These are phyloP conservation scores for Parthenolecanium corni DNA, from an alignment of 2,888 invertebrate species.

Conservation along the genomic window DNA sequence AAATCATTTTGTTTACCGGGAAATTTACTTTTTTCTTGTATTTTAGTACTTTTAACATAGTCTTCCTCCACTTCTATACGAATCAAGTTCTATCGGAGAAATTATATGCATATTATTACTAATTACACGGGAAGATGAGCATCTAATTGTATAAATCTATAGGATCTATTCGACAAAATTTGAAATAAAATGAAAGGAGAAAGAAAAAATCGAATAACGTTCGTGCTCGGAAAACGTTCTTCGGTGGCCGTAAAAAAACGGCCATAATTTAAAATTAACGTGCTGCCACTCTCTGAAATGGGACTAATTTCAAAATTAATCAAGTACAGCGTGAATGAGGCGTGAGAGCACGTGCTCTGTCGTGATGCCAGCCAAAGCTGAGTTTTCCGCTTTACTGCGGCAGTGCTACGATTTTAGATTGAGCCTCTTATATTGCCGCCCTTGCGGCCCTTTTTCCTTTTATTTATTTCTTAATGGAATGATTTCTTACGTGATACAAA, in stretches of 20 bases:
- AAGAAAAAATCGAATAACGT: too few relatives aligned
- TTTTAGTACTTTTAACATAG: too few relatives aligned
- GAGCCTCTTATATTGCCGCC: neutral
- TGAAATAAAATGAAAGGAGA: too few relatives aligned
- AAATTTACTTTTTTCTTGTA: too few relatives aligned
- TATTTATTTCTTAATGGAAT: neutral
- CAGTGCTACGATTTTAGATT: neutral
- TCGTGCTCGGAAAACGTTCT: neutral
- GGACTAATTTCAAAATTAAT: constrained; percentile 24
- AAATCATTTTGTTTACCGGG: too few relatives aligned
- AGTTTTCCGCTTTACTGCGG: neutral
- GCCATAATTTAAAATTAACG: constrained; percentile 17
- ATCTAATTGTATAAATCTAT: too few relatives aligned
- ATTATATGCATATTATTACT: too few relatives aligned
- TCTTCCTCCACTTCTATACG: too few relatives aligned
- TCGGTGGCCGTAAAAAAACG: neutral
- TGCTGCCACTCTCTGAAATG: constrained; percentile 7
- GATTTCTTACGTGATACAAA: constrained; percentile 10
- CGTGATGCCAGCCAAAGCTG: neutral
- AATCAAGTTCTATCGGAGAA: too few relatives aligned
- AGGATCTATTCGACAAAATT: too few relatives aligned
- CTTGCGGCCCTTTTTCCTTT: constrained; percentile 4
- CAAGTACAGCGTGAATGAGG: constrained; percentile 14
- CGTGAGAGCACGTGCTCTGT: constrained; percentile 2
- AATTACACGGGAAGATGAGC: too few relatives aligned